Conservation (phyloP, 2,797 vertebrate species). For the Etheostoma nigrum region DNA sequence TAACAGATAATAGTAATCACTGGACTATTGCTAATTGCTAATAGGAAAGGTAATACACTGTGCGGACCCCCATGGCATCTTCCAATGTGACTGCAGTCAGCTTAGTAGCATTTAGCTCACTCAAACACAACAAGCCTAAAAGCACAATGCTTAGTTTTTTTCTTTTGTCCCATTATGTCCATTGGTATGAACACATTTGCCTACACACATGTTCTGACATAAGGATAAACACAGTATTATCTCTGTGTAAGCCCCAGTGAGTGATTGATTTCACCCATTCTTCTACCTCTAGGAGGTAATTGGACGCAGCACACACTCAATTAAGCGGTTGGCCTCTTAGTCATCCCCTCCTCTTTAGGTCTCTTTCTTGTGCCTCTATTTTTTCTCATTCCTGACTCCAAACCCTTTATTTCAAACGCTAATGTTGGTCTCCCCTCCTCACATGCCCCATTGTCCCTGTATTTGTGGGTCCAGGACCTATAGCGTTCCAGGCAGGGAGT, state of each 20-base stretch:
- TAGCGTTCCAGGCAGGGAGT: conserved; percentile 13
- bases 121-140: conserved; percentile 22
- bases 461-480: conserved; percentile 29
- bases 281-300: conserved; percentile 67
- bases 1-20: conserved; percentile 52
- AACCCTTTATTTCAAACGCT: conserved; percentile 33
- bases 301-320: conserved; percentile 63
- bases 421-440: conserved; percentile 30
- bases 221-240: conserved; percentile 24
- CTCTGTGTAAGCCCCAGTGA: conserved; percentile 8
- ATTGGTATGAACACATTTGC: conserved; percentile 12
- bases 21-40: conserved; percentile 51
- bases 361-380: conserved; percentile 9
- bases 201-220: conserved; percentile 29
- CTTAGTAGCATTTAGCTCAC: conserved; percentile 44
- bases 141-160: background rate
- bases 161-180: conserved; percentile 26
- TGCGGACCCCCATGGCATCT: conserved; percentile 40
- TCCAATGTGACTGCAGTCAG: conserved; percentile 8
- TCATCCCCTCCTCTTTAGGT: conserved; percentile 38
- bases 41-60: conserved; percentile 45
- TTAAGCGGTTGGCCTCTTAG: conserved; percentile 68
- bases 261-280: conserved; percentile 56
- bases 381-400: conserved; percentile 9
- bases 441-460: conserved; percentile 19